Evolutionary conservation across 2,113 vertebrate genomes (phyloP).

Genomic region (Megaptera novaeangliae): DNA sequence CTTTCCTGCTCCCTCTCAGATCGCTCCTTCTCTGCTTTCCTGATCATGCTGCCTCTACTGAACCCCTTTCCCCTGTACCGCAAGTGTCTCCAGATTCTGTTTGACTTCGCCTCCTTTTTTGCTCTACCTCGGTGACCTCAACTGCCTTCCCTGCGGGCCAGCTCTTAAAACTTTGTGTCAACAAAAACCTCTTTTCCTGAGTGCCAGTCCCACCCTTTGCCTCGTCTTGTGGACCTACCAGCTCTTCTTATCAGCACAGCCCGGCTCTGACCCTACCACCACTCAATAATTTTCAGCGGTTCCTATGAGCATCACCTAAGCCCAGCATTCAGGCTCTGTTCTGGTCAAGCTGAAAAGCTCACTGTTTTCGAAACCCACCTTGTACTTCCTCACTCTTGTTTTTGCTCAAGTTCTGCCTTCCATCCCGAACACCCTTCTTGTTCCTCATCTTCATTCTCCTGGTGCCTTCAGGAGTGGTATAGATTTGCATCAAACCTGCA

Average conservation of each 20-base stretch:
- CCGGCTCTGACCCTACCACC: neutral
- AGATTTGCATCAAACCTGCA: neutral
- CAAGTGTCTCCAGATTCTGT: neutral
- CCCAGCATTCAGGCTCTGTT: neutral
- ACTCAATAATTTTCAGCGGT: neutral
- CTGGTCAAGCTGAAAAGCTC: neutral
- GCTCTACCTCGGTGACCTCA: neutral
- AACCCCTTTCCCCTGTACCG: neutral
- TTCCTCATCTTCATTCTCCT: neutral
- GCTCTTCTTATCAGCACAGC: neutral
- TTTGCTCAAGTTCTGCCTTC: neutral
- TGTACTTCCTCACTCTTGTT: neutral
- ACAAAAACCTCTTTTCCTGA: neutral
- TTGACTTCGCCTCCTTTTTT: neutral
- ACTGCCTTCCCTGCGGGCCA: neutral
- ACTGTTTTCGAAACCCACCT: neutral
- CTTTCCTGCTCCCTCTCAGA: neutral
- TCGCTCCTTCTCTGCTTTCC: neutral
- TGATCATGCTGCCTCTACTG: neutral
- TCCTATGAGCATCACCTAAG: rapidly evolving
- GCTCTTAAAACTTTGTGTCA: neutral
- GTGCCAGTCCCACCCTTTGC: neutral
- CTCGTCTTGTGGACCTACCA: neutral
- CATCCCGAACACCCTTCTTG: rapidly evolving
- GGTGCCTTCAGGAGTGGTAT: neutral